Base-by-base conservation (phyloP, 2,797 vertebrate genomes). In the Pteronotus mesoamericanus region DNA sequence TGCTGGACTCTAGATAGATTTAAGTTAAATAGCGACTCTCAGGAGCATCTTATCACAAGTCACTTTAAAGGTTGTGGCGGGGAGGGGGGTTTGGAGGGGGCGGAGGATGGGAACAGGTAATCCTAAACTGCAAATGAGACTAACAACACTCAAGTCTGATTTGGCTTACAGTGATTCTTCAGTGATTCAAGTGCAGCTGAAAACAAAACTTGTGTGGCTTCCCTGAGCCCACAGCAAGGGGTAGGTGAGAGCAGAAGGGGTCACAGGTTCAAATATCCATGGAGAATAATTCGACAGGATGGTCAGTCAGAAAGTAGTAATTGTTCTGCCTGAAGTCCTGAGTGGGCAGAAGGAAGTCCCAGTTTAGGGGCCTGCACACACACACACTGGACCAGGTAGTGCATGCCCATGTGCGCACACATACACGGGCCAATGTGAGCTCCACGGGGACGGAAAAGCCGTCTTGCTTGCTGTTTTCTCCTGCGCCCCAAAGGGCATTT, bases 1-100 rank as follows among this genome's bases (percentile, higher is more conserved):
- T 69, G 39, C 89, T 90, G 18, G 48, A 87, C 80, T 96, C 69
- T 78, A 86, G 78, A 86, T 15, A 92, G 86, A 95, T 9, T 16
- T 48, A 74, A 89, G 86, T 69, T 74, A 89, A 95, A 93, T 9
- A 72, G 48, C 16, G 32, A 57, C 59, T 96, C 68, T 16, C 46
- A 6, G 48, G 69, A 77, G 16, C 39, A 26, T 74, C 83, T 84
- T 72, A 79, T 91, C 88, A 68, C 69, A 85, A 95, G 89, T n/a
- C 83, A 53, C 66, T 44, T 34, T 32, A 53, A 75, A 59, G 37
- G 44, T 44, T 71, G 59, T 16, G 59, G 16, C 2, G 2, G 44
- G 15, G 48, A 5, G 0, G 5, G 3, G 15, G 16, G 39, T 10
- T 68, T n/a, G n/a, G 9, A 12, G 68, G 11, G 7, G 29, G n/a